These are phyloP conservation scores for Ciconia nigra DNA, from an alignment of 2,797 vertebrate species.

Conservation along the genomic window DNA sequence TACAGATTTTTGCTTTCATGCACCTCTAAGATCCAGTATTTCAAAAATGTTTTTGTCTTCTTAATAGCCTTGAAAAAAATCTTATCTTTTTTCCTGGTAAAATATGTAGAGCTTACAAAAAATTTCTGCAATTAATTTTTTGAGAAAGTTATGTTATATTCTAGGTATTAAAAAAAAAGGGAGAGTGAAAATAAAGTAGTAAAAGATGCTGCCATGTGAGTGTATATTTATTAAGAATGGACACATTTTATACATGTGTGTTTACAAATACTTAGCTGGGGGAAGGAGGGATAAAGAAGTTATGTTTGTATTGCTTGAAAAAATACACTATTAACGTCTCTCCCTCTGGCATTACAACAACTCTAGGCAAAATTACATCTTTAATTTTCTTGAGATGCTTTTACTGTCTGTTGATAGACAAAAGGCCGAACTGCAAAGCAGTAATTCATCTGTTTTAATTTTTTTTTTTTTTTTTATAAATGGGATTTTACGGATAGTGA, in stretches of 20 bases:
- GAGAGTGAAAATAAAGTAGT: neutral
- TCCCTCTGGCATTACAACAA: neutral
- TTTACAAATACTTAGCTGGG: neutral
- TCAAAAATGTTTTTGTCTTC: neutral
- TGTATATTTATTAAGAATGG: neutral
- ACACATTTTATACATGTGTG: neutral
- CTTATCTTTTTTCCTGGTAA: neutral
- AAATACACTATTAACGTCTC: neutral
- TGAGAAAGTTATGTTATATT: neutral
- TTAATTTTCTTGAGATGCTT: conserved; percentile 12
- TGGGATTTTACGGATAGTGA: fast-evolving
- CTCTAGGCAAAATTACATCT: neutral
- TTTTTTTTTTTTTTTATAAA: neutral
- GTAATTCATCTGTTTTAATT: neutral
- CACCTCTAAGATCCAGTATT: neutral
- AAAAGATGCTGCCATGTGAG: neutral
- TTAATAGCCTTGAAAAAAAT: neutral
- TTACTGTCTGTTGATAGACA: neutral
- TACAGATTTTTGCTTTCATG: neutral
- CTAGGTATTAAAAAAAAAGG: neutral
- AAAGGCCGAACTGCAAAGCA: neutral
- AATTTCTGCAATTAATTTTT: neutral
- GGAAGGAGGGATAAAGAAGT: neutral
- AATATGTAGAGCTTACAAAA: neutral
- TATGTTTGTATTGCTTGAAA: neutral